Percentiles rank a stretch among this genome's conserved stretches.
phyloP scores from a whole-genome alignment of 2,113 vertebrate genomes.

The Himantopus leucocephalus region DNA sequence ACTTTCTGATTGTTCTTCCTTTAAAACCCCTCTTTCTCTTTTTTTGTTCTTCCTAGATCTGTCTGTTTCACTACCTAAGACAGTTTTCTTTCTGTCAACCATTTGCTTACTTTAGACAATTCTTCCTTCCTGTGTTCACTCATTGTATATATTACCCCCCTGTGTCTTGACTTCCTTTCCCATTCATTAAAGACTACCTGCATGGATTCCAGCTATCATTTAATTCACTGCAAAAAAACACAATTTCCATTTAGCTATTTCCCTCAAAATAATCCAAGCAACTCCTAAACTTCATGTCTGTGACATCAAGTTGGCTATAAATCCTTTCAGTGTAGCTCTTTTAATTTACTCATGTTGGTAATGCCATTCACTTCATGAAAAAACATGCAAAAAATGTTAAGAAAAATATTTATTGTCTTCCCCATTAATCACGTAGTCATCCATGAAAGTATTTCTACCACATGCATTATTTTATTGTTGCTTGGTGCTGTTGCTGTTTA shows the following conservation, averaged over 20 bases:
- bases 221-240: neutral
- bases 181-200: neutral
- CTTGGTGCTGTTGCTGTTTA: neutral
- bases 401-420: neutral
- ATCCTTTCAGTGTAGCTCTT: neutral
- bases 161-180: neutral
- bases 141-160: neutral
- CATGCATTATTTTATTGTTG: neutral
- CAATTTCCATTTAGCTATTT: neutral
- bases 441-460: neutral
- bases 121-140: neutral
- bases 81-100: neutral
- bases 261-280: neutral
- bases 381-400: neutral
- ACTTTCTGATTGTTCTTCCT: neutral
- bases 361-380: neutral
- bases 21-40: neutral
- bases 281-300: neutral
- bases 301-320: neutral
- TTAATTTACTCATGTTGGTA: neutral
- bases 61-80: neutral
- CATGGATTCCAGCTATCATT: neutral
- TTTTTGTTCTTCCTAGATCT: neutral
- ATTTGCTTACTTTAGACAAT: neutral
- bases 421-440: neutral